Conservation (phyloP, 2,113 vertebrate species). For the Lampris megalopsis region DNA sequence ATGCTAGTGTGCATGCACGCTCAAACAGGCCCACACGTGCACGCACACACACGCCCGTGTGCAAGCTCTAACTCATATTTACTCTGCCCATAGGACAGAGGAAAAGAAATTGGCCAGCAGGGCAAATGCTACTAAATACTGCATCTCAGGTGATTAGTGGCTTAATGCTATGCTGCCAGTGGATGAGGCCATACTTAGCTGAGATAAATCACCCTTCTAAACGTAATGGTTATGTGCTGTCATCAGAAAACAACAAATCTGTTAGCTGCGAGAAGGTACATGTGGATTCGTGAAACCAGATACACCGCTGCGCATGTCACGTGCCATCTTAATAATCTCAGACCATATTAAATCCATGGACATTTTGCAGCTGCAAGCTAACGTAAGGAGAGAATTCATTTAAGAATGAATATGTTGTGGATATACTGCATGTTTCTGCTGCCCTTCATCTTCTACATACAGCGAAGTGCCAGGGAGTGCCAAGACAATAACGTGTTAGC, state of each 20-base stretch:
- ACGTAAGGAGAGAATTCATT: conserved; percentile 55
- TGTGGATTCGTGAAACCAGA: conserved; percentile 57
- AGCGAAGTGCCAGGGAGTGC: conserved; percentile 25
- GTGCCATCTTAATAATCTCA: conserved; percentile 35
- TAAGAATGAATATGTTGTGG: conserved; percentile 39
- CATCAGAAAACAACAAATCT: conserved; percentile 47
- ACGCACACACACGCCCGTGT: not conserved
- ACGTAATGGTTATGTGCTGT: conserved; percentile 12
- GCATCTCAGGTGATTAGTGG: conserved; percentile 29
- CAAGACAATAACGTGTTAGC: conserved; percentile 35
- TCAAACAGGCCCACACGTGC: not conserved
- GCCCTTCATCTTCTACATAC: conserved; percentile 22
- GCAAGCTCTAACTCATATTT: too few species aligned
- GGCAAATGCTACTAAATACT: not conserved
- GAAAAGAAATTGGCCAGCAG: not conserved
- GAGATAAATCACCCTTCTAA: not conserved
- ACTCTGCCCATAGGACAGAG: not conserved
- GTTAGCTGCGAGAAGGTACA: conserved; percentile 55
- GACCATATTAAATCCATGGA: not conserved
- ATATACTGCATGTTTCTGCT: conserved; percentile 30
- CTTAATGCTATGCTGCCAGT: conserved; percentile 30
- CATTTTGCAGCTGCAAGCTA: conserved; percentile 49
- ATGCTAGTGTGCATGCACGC: not conserved
- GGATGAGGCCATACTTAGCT: conserved; percentile 9
- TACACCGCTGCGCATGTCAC: conserved; percentile 60